These are phyloP conservation scores for Coregonus clupeaformis DNA, from an alignment of 2,113 vertebrate species.

Conservation along the genomic window DNA sequence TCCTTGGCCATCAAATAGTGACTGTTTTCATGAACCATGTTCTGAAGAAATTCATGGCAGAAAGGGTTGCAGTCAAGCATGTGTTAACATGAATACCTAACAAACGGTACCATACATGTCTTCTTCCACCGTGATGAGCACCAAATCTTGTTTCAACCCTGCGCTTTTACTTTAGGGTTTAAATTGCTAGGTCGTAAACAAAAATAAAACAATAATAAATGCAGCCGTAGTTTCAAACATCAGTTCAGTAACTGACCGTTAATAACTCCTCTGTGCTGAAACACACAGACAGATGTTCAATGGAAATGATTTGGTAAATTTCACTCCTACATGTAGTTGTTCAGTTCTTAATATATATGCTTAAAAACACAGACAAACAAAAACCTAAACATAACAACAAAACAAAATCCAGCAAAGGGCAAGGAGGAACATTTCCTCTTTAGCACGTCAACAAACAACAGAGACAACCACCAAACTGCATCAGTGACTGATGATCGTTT, in stretches of 20 bases:
- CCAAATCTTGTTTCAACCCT: background rate
- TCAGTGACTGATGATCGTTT: conserved; percentile 8
- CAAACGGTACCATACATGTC: background rate
- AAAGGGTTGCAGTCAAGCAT: background rate
- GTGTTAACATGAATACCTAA: background rate
- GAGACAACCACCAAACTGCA: background rate
- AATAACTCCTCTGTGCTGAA: conserved; percentile 1
- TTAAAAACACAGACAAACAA: background rate
- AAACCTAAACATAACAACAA: background rate
- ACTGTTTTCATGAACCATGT: background rate
- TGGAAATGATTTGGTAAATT: background rate
- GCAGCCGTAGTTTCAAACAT: background rate
- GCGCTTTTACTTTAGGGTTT: background rate
- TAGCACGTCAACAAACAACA: background rate
- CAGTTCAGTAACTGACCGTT: background rate
- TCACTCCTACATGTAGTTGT: background rate
- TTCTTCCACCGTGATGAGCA: background rate
- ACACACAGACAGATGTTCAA: background rate
- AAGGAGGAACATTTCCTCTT: background rate
- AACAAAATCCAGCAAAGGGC: background rate
- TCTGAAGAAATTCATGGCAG: background rate
- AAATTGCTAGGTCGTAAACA: background rate
- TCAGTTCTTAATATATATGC: background rate
- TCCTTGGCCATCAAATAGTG: conserved; percentile 1
- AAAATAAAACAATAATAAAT: background rate